phyloP scores from a whole-genome alignment of 2,888 invertebrate species.

The Elmis aenea region DNA sequence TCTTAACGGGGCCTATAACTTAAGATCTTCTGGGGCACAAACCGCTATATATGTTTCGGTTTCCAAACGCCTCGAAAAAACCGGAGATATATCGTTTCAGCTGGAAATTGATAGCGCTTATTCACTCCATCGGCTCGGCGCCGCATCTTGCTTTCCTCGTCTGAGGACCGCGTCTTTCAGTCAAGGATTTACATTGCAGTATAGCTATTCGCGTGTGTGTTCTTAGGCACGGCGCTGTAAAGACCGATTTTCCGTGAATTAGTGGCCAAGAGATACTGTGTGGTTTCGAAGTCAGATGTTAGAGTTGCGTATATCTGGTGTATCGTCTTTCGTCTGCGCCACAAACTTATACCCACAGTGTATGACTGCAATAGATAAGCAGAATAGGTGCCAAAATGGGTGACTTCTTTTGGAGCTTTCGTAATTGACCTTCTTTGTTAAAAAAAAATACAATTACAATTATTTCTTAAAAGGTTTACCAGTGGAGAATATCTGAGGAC shows the following conservation, averaged over 20 bases:
- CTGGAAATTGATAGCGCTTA: conserved; percentile 31
- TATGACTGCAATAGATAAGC: no score
- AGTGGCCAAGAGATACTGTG: conserved; percentile 18
- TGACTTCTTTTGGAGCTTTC: no score
- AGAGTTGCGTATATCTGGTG: no score
- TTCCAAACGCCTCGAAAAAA: conserved; percentile 41
- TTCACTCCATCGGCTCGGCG: conserved; percentile 12
- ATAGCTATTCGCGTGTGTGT: conserved; percentile 13
- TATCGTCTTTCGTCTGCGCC: no score
- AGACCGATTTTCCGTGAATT: conserved; percentile 19
- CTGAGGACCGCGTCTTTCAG: conserved; percentile 18
- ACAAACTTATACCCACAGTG: no score
- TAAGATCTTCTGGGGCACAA: conserved; percentile 39
- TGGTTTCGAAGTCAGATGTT: conserved; percentile 16
- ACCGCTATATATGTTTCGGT: conserved; percentile 48
- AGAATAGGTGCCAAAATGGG: no score
- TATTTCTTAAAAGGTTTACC: no score
- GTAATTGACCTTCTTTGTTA: no score
- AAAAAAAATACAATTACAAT: no score
- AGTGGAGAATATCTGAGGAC: no score
- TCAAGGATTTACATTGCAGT: conserved; percentile 22
- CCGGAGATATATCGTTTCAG: conserved; percentile 41
- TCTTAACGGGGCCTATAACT: conserved; percentile 34
- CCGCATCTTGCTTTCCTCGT: conserved; percentile 12
- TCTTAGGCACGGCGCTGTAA: conserved; percentile 15